phyloP scores from a whole-genome alignment of 2,113 vertebrate species.

The Malurus elegans region DNA sequence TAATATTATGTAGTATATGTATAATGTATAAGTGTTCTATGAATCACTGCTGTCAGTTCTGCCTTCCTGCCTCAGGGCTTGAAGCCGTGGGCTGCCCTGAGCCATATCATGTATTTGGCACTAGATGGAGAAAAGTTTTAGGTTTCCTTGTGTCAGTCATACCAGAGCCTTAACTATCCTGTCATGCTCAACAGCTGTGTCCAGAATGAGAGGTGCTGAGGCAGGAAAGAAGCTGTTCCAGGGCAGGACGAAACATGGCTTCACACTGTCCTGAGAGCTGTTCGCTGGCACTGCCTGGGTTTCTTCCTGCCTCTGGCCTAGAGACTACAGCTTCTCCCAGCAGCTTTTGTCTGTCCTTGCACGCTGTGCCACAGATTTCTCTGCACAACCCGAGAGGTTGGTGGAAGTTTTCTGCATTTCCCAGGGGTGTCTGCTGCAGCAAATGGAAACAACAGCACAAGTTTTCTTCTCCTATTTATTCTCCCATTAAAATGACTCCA shows the following conservation, averaged over 20 bases:
- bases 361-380: background rate
- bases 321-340: background rate
- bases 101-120: background rate
- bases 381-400: background rate
- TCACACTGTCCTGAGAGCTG: background rate
- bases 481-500: background rate
- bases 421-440: background rate
- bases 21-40: background rate
- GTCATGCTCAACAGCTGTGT: background rate
- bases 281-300: background rate
- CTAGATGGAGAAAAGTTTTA: background rate
- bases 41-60: background rate
- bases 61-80: background rate
- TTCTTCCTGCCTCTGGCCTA: background rate
- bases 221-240: background rate
- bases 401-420: background rate
- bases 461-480: background rate
- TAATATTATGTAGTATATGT: no score
- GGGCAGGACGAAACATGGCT: background rate
- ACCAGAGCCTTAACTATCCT: background rate
- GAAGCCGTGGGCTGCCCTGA: background rate
- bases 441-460: background rate
- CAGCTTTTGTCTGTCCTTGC: background rate
- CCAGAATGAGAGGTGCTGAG: background rate
- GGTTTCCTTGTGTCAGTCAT: background rate